Base-by-base conservation (phyloP, 2,797 vertebrate species). In the Sciurus vulgaris region DNA sequence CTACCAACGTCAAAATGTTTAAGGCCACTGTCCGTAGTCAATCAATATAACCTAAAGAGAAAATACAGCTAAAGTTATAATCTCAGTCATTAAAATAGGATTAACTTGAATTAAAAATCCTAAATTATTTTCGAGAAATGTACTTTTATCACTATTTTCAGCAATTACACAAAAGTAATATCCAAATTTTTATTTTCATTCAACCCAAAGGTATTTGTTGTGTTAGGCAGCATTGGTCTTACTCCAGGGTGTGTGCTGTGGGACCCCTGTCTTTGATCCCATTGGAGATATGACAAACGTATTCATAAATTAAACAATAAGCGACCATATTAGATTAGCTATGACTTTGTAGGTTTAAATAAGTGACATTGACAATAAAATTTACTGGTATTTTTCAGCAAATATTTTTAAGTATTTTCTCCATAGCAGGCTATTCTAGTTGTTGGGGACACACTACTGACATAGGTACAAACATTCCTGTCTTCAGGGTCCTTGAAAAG, bases 21-120 rank as follows among this genome's bases (percentile, higher is more conserved):
- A 65, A 81, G 95, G 4, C 13, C 18, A 8, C n/a, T 86, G 4
- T 69, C 13, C 70, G 51, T 35, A 63, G 44, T 70, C 44, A 85
- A 73, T 76, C 22, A 79, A 73, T 86, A 65, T 69, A 78, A 65
- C 65, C 0, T 54, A n/a, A 69, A 77, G n/a, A 63, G 44, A 89
- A 49, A 86, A 69, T 79, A 49, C 59, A 86, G 56, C 49, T 89
- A 38, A 81, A 93, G 67, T 54, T 63, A 61, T 89, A 65, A 83
- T 56, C 49, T 41, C 20, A 82, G 14, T 77, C 33, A 94, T 51
- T 77, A 65, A 89, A 85, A 72, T 70, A 81, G 41, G 78, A 38
- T 90, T 74, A 72, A 77, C 69, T 81, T 94, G n/a, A 84, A 44
- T 89, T 35, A 33, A 56, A 87, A 11, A 26, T 61, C 22, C 59